A percentile compares a stretch with the other conserved stretches of the same genome.
Evolutionary conservation across 2,888 invertebrate genomes (phyloP).

Genomic region (Nephrotoma guestfalica): DNA sequence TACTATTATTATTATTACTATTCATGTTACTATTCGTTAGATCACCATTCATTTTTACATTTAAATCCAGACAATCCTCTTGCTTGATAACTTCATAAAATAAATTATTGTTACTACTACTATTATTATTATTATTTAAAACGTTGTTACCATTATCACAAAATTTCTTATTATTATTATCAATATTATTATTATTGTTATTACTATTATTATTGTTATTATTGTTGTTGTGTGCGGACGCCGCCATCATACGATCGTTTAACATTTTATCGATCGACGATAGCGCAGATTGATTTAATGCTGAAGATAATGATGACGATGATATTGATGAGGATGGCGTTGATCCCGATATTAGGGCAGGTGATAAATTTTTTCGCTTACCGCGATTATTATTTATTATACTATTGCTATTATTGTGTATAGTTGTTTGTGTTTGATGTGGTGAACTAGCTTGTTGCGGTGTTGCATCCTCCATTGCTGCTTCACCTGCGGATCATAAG

Average conservation of each 20-base stretch:
- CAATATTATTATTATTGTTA: slow-evolving; percentile 17
- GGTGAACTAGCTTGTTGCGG: slow-evolving; percentile 13
- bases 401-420: slow-evolving; percentile 15
- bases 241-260: slow-evolving; percentile 27
- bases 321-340: slow-evolving; percentile 11
- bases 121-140: slow-evolving; percentile 17
- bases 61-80: slow-evolving; percentile 12
- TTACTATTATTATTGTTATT: slow-evolving; percentile 15
- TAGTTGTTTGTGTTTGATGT: slow-evolving; percentile 13
- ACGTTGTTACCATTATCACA: slow-evolving; percentile 12
- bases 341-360: slow-evolving; percentile 11
- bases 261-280: slow-evolving; percentile 25
- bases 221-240: slow-evolving; percentile 14
- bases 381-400: slow-evolving; percentile 11
- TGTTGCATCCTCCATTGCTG: not conserved
- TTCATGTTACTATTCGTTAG: slow-evolving; percentile 8
- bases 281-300: not conserved
- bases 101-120: slow-evolving; percentile 16
- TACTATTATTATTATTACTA: slow-evolving; percentile 15
- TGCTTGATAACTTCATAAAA: slow-evolving; percentile 13
- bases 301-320: not conserved
- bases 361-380: slow-evolving; percentile 7
- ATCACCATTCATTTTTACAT: slow-evolving; percentile 1
- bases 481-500: slow-evolving; percentile 1
- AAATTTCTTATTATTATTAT: slow-evolving; percentile 14